phyloP scores from a whole-genome alignment of 2,888 invertebrate species.

The Diarsia rubi region DNA sequence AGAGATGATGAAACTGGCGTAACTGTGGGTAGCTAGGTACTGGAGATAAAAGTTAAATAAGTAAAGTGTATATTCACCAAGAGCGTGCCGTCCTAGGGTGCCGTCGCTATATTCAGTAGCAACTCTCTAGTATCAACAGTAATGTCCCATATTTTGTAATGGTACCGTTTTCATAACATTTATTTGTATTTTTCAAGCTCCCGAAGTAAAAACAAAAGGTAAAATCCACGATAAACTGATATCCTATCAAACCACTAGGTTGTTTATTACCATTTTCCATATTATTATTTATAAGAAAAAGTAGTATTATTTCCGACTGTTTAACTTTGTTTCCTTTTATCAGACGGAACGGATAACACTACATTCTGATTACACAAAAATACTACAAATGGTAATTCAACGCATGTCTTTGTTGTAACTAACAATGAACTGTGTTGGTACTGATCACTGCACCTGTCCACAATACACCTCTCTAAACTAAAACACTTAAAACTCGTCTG shows the following conservation, averaged over 20 bases:
- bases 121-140: neutral
- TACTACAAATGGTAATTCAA: constrained; percentile 74
- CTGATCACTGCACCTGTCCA: constrained; percentile 39
- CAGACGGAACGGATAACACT: constrained; percentile 81
- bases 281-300: neutral
- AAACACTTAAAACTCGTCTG: constrained; percentile 32
- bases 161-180: neutral
- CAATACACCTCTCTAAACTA: constrained; percentile 44
- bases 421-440: constrained; percentile 64
- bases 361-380: constrained; percentile 76
- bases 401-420: constrained; percentile 71
- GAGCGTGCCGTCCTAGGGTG: no score
- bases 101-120: neutral
- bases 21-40: neutral
- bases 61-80: neutral
- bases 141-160: neutral
- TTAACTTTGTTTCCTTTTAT: constrained; percentile 74
- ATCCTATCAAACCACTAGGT: neutral
- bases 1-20: neutral
- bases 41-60: neutral
- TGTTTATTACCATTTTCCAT: neutral
- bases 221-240: constrained; percentile 33
- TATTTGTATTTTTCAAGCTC: constrained; percentile 65
- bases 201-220: constrained; percentile 69
- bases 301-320: constrained; percentile 2